Base-by-base conservation (phyloP, 2,888 invertebrate genomes). In the Archips crataeganus region DNA sequence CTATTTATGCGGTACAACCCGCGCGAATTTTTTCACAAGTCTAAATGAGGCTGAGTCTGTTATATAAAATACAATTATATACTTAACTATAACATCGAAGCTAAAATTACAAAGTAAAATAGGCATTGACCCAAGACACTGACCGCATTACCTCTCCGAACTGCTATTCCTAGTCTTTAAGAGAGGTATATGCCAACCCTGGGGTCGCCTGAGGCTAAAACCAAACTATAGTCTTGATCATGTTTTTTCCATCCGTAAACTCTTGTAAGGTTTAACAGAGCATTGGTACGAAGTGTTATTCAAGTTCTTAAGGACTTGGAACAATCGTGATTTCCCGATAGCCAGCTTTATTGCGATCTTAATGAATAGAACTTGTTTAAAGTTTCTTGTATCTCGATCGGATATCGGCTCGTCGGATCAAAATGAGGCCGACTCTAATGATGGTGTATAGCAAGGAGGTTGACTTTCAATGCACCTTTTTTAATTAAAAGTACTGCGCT, bases 311-410 rank as follows among this genome's bases (percentile, higher is more conserved):
- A 74, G 75, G 76, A 79, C 77, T 77, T 76, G 71, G 72, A 80
- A 80, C 80, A 83, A 80, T 81, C 80, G 79, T 82, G 82, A 86
- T 85, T 86, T 83, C 82, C 82, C 84, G 79, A 86, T 86, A 84
- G 85, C 84, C 49, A 63, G 61, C 70, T 89, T 87, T 86, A 89
- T 87, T 86, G 84, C 82, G 80, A 85, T 80, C 82, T 86, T 89
- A 91, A 91, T 90, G 87, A 91, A 90, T 88, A 86, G 87, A 84
- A 86, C 85, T 90, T 86, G 87, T 88, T 89, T 82, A 85, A 89
- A 90, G 87, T 91, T 90, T 84, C 85, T 85, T 85, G 87, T 87
- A 87, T 88, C 85, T 84, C 80, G 73, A 81, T 76, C 76, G 80
- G 84, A 83, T 84, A 86, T 87, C 84, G 84, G 84, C 85, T 85